Evolutionary conservation across 2,888 invertebrate species (phyloP), one percentile per base, ranked within the genome.

Genomic region (Pantelozetes paolii): DNA sequence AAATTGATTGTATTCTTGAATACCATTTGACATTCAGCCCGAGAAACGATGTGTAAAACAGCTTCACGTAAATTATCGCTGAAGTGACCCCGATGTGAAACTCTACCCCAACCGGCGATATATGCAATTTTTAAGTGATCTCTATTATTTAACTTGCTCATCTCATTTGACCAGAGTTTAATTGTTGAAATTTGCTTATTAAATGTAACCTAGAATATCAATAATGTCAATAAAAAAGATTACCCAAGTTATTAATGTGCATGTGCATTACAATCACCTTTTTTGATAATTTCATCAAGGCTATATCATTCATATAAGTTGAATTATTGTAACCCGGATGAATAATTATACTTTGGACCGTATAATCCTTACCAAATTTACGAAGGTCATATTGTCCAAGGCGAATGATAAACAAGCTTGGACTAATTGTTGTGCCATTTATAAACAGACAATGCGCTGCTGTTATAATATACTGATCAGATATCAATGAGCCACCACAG

Each of bases 71-170:
- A 32, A 1, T 76, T 73, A n/a, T 73, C 64, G 36, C 77, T 78
- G 1, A 75, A 72, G 9, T 74, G 69, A 20, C 77, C 78, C 67
- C 76, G 75, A 57, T 75, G 76, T 11, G 71, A 45, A 0, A 69
- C 73, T 30, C 72, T 73, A 18, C 94, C 94, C 92, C 92, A 94
- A 26, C 94, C 94, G 30, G 90, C 90, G 5, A 93, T 76, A 26
- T 64, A 76, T 13, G 76, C 76, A 15, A 54, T 73, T 48, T 72
- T 67, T 2, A 71, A 72, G 23, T n/a, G n/a, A n/a, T n/a, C n/a
- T n/a, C n/a, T n/a, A n/a, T n/a, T n/a, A n/a, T n/a, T n/a, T n/a
- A n/a, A 71, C 69, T 15, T 77, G 50, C 42, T 77, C 71, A 3
- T 75, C 72, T 2, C 45, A 59, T 1, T 74, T 26, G 1, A 71